These are phyloP conservation scores for Anhinga anhinga DNA, from an alignment of 2,113 vertebrate genomes.

Conservation along the genomic window DNA sequence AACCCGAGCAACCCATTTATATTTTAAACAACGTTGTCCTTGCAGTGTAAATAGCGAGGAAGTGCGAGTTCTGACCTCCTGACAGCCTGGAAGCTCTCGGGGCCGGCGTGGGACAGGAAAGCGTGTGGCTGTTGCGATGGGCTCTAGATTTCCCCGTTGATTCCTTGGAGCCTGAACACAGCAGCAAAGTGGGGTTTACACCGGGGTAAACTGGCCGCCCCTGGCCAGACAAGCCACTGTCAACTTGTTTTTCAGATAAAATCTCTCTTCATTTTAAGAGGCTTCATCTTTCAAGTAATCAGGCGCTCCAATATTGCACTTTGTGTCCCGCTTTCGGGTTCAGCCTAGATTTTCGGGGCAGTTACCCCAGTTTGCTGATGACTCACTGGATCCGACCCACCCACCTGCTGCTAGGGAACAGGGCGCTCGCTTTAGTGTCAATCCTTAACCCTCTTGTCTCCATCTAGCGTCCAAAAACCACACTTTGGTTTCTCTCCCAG, in stretches of 20 bases:
- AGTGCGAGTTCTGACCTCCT: background rate
- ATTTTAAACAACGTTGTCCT: background rate
- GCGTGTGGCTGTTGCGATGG: accelerated
- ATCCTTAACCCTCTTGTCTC: slow-evolving; percentile 40
- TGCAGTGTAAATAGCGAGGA: background rate
- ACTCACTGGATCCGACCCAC: background rate
- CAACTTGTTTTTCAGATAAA: background rate
- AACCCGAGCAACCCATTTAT: background rate
- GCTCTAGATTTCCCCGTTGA: background rate
- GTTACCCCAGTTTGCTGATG: background rate
- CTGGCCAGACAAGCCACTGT: background rate
- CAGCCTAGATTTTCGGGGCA: background rate
- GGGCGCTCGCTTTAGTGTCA: accelerated
- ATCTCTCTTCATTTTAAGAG: background rate
- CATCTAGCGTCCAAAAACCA: slow-evolving; percentile 24
- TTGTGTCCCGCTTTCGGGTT: background rate
- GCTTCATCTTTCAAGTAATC: background rate
- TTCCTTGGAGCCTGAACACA: background rate
- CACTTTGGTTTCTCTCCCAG: background rate
- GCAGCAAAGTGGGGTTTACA: background rate
- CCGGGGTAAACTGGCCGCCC: background rate
- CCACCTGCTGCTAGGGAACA: background rate
- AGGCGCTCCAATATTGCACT: background rate
- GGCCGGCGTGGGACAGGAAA: background rate
- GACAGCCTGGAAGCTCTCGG: background rate